phyloP scores from a whole-genome alignment of 2,113 vertebrate genomes.

The Chaetops frenatus region DNA sequence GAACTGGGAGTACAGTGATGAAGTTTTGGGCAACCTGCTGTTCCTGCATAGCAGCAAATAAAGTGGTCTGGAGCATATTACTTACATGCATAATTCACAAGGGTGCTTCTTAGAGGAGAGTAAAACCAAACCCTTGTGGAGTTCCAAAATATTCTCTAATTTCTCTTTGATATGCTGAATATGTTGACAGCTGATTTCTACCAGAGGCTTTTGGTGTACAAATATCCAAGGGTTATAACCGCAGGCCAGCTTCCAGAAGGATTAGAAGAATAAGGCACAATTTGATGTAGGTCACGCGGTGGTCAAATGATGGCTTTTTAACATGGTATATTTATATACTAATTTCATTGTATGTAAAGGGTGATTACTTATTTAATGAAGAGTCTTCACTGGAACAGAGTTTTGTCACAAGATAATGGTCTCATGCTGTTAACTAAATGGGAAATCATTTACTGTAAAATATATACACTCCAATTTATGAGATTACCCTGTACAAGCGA shows the following conservation, averaged over 20 bases:
- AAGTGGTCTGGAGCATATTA: not conserved
- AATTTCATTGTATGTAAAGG: conserved; percentile 56
- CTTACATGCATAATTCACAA: not conserved
- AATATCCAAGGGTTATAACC: not conserved
- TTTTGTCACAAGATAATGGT: conserved; percentile 53
- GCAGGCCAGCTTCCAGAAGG: not conserved
- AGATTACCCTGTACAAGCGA: not conserved
- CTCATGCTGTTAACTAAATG: conserved; percentile 65
- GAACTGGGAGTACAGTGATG: not conserved
- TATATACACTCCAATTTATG: conserved; percentile 30
- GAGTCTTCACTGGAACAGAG: conserved; percentile 30
- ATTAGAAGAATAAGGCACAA: not conserved
- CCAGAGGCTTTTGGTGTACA: not conserved
- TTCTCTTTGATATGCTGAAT: not conserved
- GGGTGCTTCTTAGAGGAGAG: not conserved
- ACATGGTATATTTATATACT: conserved; percentile 22
- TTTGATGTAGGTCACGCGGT: not conserved
- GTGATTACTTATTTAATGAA: conserved; percentile 60
- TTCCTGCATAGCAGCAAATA: not conserved
- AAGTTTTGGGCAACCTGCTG: not conserved
- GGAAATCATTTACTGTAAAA: conserved; percentile 54
- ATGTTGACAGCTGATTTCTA: not conserved
- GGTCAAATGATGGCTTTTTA: not conserved
- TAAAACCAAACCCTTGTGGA: not conserved
- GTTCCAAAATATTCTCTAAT: not conserved